Percentiles rank a stretch among this genome's conserved stretches.
Evolutionary conservation across 2,113 vertebrate genomes (phyloP).

Genomic region (Scomber colias): DNA sequence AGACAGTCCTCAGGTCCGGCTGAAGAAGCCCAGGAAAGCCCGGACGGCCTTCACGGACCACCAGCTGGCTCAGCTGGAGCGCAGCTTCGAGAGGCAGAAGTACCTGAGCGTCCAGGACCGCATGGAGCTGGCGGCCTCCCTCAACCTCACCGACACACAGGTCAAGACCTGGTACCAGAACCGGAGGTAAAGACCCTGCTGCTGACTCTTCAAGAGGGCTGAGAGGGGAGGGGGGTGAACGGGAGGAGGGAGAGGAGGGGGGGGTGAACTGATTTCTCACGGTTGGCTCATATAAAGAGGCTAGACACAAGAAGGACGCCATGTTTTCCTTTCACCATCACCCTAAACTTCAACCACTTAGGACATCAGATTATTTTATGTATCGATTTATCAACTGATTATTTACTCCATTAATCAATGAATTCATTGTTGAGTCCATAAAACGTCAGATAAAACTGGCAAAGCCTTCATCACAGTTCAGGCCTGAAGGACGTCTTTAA

Average conservation of each 20-base stretch:
- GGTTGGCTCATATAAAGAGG: slow-evolving; percentile 25
- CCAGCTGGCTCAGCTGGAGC: slow-evolving; percentile 97
- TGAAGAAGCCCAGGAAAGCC: slow-evolving; percentile 98
- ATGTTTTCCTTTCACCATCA: slow-evolving; percentile 46
- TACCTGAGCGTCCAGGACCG: slow-evolving; percentile 98
- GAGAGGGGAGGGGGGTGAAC: neutral
- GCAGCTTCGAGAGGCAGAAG: slow-evolving; percentile 98
- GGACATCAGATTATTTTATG: neutral
- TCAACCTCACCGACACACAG: slow-evolving; percentile 99
- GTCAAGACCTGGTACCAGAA: slow-evolving; percentile 99
- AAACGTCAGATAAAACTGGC: neutral
- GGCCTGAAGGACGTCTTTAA: too few species aligned
- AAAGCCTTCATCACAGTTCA: too few species aligned
- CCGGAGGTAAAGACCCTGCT: slow-evolving; percentile 88
- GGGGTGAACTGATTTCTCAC: slow-evolving; percentile 38
- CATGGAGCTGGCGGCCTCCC: slow-evolving; percentile 98
- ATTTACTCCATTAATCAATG: neutral
- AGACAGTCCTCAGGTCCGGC: slow-evolving; percentile 94
- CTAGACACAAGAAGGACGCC: slow-evolving; percentile 36
- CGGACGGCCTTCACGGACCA: slow-evolving; percentile 99
- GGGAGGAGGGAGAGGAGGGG: neutral
- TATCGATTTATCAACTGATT: slow-evolving; percentile 11
- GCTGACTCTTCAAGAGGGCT: neutral
- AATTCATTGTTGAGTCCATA: neutral
- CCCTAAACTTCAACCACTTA: slow-evolving; percentile 25